Percentiles rank a stretch among this genome's conserved stretches.
Evolutionary conservation across 2,113 vertebrate species (phyloP).

Genomic region (Prunella fulvescens): DNA sequence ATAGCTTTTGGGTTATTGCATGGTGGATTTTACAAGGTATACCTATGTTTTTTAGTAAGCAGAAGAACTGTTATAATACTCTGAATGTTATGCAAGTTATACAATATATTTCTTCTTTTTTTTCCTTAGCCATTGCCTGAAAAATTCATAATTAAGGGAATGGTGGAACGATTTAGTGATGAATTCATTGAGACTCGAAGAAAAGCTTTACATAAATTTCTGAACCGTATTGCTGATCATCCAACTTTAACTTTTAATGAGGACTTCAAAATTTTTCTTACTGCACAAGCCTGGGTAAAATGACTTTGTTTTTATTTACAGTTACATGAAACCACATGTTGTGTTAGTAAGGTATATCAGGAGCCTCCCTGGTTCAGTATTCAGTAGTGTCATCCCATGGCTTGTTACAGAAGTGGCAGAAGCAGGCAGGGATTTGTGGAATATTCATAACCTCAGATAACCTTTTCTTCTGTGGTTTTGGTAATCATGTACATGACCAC

Average conservation of each 20-base stretch:
- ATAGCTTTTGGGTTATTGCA: background rate
- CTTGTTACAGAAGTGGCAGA: background rate
- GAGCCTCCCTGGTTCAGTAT: background rate
- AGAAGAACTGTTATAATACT: background rate
- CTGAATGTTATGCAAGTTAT: background rate
- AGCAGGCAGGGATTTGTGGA: background rate
- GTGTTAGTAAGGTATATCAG: background rate
- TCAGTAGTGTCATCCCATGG: background rate
- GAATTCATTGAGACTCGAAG: slow-evolving; percentile 93
- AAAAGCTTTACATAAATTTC: slow-evolving; percentile 89
- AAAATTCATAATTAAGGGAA: slow-evolving; percentile 95
- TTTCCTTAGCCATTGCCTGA: slow-evolving; percentile 88
- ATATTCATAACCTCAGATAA: background rate
- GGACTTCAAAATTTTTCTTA: slow-evolving; percentile 93
- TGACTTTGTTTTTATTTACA: background rate
- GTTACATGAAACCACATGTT: background rate
- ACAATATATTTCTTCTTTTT: background rate
- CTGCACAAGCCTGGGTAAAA: slow-evolving; percentile 82
- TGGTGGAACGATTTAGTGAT: slow-evolving; percentile 93
- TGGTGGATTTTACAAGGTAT: background rate
- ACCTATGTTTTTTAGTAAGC: background rate
- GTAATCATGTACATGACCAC: background rate
- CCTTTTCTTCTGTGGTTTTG: background rate
- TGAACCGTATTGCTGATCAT: slow-evolving; percentile 88
- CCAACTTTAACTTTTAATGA: slow-evolving; percentile 90